Evolutionary conservation across 2,113 vertebrate species (phyloP).

Genomic region (Neoarius graeffei): DNA sequence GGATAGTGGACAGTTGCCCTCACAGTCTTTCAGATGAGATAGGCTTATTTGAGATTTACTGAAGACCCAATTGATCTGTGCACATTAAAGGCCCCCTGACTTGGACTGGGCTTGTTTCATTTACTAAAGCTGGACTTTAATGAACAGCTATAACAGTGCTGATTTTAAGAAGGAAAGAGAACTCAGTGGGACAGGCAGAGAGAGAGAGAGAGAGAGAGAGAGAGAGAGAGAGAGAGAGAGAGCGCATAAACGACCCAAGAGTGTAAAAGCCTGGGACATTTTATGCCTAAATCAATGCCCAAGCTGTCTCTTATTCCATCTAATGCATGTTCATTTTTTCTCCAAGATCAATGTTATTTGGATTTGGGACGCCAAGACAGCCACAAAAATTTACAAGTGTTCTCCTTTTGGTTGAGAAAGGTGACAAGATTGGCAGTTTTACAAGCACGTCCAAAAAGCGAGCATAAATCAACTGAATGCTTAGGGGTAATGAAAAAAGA

Average conservation of each 20-base stretch:
- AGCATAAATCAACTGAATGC: conserved; percentile 79
- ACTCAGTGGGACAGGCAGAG: conserved; percentile 65
- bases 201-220: conserved; percentile 10
- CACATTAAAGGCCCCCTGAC: conserved; percentile 32
- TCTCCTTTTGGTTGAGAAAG: conserved; percentile 82
- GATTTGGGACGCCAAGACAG: conserved; percentile 83
- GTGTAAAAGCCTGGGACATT: conserved; percentile 40
- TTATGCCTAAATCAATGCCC: conserved; percentile 89
- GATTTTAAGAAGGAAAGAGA: conserved; percentile 23
- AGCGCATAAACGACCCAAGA: conserved; percentile 6
- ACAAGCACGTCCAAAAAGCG: conserved; percentile 77
- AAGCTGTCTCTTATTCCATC: conserved; percentile 85
- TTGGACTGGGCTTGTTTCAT: conserved; percentile 43
- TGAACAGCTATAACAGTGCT: conserved; percentile 41
- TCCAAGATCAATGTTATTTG: conserved; percentile 90
- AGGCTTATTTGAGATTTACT: conserved; percentile 32
- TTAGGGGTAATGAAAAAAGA: conserved; percentile 68
- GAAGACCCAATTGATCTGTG: conserved; percentile 35
- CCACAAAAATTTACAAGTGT: conserved; percentile 89
- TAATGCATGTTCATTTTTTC: conserved; percentile 89
- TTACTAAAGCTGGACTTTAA: conserved; percentile 53
- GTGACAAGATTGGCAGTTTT: conserved; percentile 73
- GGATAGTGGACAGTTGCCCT: conserved; percentile 59
- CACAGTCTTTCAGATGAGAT: conserved; percentile 34
- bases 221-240: conserved; percentile 41